phyloP scores from a whole-genome alignment of 2,113 vertebrate genomes.

The Pteronura brasiliensis region DNA sequence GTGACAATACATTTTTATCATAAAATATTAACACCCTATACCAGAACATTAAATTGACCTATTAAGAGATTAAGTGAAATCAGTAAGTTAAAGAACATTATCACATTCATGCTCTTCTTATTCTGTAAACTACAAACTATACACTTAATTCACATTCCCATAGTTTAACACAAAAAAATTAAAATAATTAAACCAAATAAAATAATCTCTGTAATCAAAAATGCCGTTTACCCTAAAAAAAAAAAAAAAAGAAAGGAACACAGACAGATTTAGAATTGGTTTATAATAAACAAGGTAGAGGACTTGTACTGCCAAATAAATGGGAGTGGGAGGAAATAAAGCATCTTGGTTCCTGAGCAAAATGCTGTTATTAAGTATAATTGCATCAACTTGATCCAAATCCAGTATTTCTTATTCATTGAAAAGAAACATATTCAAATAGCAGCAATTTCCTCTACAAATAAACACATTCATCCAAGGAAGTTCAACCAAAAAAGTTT shows the following conservation, averaged over 20 bases:
- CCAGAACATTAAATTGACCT: not conserved
- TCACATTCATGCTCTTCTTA: not conserved
- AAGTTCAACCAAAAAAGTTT: conserved; percentile 32
- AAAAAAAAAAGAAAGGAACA: conserved; percentile 8
- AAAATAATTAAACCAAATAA: conserved; percentile 8
- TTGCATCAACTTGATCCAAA: conserved; percentile 36
- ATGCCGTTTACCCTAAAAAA: not conserved
- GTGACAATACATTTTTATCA: not conserved
- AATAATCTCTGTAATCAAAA: not conserved
- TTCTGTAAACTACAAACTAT: not conserved
- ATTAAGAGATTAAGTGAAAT: not conserved
- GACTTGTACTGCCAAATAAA: conserved; percentile 33
- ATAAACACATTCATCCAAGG: conserved; percentile 42
- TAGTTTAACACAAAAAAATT: not conserved
- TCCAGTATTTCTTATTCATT: conserved; percentile 53
- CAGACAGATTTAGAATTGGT: not conserved
- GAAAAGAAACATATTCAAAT: conserved; percentile 56
- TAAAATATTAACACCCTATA: not conserved
- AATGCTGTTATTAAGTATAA: conserved; percentile 52
- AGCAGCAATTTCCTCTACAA: conserved; percentile 55
- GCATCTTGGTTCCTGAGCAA: conserved; percentile 21
- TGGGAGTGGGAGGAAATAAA: conserved; percentile 13
- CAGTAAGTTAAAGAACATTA: not conserved
- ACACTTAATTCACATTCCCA: not conserved
- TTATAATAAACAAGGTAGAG: conserved; percentile 9